phyloP scores from a whole-genome alignment of 2,113 vertebrate genomes.

The Monopterus albus region DNA sequence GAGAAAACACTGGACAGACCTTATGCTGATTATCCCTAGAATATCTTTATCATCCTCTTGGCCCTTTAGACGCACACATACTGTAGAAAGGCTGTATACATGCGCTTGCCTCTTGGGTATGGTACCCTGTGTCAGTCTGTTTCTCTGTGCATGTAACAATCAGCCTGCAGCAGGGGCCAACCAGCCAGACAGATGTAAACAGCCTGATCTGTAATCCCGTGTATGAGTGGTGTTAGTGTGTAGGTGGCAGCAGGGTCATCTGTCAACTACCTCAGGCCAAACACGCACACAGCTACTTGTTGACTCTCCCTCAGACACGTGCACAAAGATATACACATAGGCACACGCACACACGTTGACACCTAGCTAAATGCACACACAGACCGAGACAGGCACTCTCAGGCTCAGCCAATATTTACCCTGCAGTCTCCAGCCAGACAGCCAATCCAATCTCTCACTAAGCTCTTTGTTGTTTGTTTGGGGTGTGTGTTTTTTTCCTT shows the following conservation, averaged over 20 bases:
- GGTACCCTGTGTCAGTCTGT: conserved; percentile 35
- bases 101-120: conserved; percentile 6
- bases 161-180: conserved; percentile 56
- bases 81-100: background rate
- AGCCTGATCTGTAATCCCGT: conserved; percentile 66
- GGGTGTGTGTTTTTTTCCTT: conserved; percentile 26
- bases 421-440: conserved; percentile 68
- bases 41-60: background rate
- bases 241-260: conserved; percentile 72
- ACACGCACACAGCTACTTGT: conserved; percentile 58
- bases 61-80: background rate
- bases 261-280: conserved; percentile 65
- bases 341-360: conserved; percentile 21
- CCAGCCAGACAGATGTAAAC: conserved; percentile 66
- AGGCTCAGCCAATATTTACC: conserved; percentile 74
- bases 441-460: conserved; percentile 64
- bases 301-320: conserved; percentile 45
- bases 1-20: background rate
- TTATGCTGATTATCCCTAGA: background rate
- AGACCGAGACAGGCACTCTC: conserved; percentile 31
- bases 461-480: conserved; percentile 68
- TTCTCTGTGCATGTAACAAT: conserved; percentile 59
- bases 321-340: conserved; percentile 42
- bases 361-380: conserved; percentile 22
- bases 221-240: conserved; percentile 64